These are phyloP conservation scores for Drosophila kepulauana DNA, from an alignment of 1,140 invertebrate species.

Conservation along the genomic window DNA sequence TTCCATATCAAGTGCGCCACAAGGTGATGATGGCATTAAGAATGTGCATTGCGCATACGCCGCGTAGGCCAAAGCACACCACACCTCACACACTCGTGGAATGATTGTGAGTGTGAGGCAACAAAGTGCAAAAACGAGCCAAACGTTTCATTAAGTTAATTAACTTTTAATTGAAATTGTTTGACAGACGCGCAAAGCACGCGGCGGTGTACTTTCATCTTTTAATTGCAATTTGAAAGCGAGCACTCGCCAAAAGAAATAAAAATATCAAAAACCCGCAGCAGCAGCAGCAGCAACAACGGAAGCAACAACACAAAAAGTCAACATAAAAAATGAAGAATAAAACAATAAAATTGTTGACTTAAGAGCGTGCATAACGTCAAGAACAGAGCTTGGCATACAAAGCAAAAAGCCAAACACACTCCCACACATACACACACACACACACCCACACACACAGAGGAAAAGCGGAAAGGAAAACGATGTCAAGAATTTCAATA, in stretches of 20 bases:
- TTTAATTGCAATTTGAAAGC: slow-evolving; percentile 37
- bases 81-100: not conserved
- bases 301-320: slow-evolving; percentile 16
- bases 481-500: slow-evolving; percentile 5
- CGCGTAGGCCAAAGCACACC: not conserved
- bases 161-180: slow-evolving; percentile 73
- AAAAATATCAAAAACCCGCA: too few species aligned
- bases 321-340: slow-evolving; percentile 29
- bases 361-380: slow-evolving; percentile 7
- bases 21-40: not conserved
- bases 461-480: not conserved
- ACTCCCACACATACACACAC: not conserved
- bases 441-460: too few species aligned
- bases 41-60: slow-evolving; percentile 31
- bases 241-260: not conserved
- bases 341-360: slow-evolving; percentile 41
- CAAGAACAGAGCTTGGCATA: slow-evolving; percentile 1
- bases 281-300: too few species aligned
- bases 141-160: slow-evolving; percentile 73
- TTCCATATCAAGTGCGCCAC: too few species aligned
- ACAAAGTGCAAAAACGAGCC: slow-evolving; percentile 42
- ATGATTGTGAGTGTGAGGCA: slow-evolving; percentile 12
- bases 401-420: not conserved
- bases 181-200: slow-evolving; percentile 24
- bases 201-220: slow-evolving; percentile 48